phyloP scores from a whole-genome alignment of 2,113 vertebrate genomes.

The Laticauda colubrina region DNA sequence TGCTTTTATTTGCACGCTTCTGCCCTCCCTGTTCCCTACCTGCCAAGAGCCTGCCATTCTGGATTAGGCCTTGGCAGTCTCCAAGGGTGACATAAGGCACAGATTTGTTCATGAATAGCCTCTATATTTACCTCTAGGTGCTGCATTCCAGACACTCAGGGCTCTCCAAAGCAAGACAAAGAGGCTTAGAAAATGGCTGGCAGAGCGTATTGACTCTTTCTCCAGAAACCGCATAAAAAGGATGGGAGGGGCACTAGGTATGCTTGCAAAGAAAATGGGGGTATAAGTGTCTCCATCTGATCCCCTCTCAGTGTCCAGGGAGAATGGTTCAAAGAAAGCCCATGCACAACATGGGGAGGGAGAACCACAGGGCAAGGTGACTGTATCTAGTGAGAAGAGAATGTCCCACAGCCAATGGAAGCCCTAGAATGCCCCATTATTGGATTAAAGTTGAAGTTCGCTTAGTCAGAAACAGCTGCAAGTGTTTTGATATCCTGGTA shows the following conservation, averaged over 20 bases:
- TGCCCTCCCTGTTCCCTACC: accelerated
- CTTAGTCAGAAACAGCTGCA: neutral
- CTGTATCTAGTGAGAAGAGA: neutral
- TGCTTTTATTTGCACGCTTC: neutral
- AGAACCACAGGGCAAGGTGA: neutral
- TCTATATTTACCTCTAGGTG: neutral
- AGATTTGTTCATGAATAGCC: neutral
- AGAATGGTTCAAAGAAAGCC: slow-evolving; percentile 56
- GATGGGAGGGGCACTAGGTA: slow-evolving; percentile 64
- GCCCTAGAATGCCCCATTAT: neutral
- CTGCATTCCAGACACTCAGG: neutral
- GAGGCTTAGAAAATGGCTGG: slow-evolving; percentile 60
- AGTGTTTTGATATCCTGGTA: neutral
- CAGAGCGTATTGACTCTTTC: neutral
- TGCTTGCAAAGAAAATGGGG: slow-evolving; percentile 57
- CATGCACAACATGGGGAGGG: neutral
- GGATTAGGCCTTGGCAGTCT: slow-evolving; percentile 1
- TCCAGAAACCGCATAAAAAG: slow-evolving; percentile 63
- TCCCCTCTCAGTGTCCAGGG: slow-evolving; percentile 48
- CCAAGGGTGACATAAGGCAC: slow-evolving; percentile 23
- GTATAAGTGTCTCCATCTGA: slow-evolving; percentile 58
- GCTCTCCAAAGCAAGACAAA: slow-evolving; percentile 28
- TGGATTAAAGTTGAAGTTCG: neutral
- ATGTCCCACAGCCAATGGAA: neutral
- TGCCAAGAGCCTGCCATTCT: slow-evolving; percentile 31